Evolutionary conservation across 2,797 vertebrate genomes (phyloP).

Genomic region (Caiman crocodilus): DNA sequence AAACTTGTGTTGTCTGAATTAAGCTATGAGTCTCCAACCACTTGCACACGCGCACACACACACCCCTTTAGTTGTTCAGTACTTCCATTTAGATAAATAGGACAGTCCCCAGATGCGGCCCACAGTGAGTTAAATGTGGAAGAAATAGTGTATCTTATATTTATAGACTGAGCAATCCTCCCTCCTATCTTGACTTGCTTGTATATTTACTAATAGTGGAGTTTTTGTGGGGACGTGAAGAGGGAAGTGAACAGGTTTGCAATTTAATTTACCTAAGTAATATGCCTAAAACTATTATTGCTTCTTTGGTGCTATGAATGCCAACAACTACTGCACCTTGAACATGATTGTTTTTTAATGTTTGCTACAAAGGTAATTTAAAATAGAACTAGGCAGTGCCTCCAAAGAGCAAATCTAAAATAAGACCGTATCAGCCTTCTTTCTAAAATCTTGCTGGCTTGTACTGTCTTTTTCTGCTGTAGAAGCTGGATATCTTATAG

Average conservation of each 20-base stretch:
- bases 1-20: too few species aligned
- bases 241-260: not conserved
- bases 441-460: not conserved
- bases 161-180: not conserved
- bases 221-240: not conserved
- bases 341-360: not conserved
- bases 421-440: not conserved
- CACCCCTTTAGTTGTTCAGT: too few species aligned
- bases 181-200: not conserved
- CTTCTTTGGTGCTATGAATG: not conserved
- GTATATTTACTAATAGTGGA: not conserved
- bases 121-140: not conserved
- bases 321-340: not conserved
- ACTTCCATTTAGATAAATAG: too few species aligned
- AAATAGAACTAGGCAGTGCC: not conserved
- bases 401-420: not conserved
- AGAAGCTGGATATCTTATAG: not conserved
- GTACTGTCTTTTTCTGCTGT: not conserved
- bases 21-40: too few species aligned
- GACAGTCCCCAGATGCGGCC: too few species aligned
- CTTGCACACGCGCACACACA: too few species aligned
- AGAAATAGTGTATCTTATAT: not conserved
- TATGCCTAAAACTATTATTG: too few species aligned
- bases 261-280: not conserved
- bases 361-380: not conserved